Conservation (phyloP, 2,888 invertebrate genomes). For the Unio delphinus region DNA sequence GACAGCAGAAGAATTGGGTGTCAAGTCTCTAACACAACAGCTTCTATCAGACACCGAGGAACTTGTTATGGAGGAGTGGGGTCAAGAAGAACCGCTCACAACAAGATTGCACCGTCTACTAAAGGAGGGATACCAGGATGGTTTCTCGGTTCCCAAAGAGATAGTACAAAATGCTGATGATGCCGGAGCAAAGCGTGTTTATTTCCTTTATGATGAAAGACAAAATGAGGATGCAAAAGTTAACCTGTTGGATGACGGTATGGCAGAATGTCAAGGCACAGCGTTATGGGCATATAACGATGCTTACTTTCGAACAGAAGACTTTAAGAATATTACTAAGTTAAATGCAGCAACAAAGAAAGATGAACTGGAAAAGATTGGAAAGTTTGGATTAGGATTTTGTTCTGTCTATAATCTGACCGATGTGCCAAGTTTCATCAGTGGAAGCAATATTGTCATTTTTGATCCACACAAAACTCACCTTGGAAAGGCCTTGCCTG, state of each 20-base stretch:
- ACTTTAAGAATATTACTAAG: slow-evolving; percentile 65
- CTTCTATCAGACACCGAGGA: slow-evolving; percentile 42
- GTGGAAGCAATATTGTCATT: slow-evolving; percentile 60
- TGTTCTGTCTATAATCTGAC: slow-evolving; percentile 67
- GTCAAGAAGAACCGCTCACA: slow-evolving; percentile 59
- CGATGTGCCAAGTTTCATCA: slow-evolving; percentile 66
- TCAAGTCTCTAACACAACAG: slow-evolving; percentile 48
- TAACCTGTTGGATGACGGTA: slow-evolving; percentile 53
- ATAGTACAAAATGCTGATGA: slow-evolving; percentile 61
- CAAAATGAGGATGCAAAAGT: slow-evolving; percentile 40
- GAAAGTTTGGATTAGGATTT: slow-evolving; percentile 67
- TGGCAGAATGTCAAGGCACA: slow-evolving; percentile 64
- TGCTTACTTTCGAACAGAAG: slow-evolving; percentile 59
- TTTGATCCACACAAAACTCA: slow-evolving; percentile 66
- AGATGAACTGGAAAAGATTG: slow-evolving; percentile 57
- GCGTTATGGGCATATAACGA: slow-evolving; percentile 67
- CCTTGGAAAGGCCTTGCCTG: slow-evolving; percentile 39
- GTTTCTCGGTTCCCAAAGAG: slow-evolving; percentile 58
- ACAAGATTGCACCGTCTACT: slow-evolving; percentile 45
- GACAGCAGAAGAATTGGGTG: slow-evolving; percentile 46
- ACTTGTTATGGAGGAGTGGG: slow-evolving; percentile 38
- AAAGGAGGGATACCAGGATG: slow-evolving; percentile 55
- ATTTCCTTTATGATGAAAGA: slow-evolving; percentile 61
- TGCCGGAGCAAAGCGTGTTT: slow-evolving; percentile 47
- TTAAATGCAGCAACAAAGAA: slow-evolving; percentile 64